These are phyloP conservation scores for Pelvicachromis taeniatus DNA, from an alignment of 2,113 vertebrate genomes.

Conservation along the genomic window DNA sequence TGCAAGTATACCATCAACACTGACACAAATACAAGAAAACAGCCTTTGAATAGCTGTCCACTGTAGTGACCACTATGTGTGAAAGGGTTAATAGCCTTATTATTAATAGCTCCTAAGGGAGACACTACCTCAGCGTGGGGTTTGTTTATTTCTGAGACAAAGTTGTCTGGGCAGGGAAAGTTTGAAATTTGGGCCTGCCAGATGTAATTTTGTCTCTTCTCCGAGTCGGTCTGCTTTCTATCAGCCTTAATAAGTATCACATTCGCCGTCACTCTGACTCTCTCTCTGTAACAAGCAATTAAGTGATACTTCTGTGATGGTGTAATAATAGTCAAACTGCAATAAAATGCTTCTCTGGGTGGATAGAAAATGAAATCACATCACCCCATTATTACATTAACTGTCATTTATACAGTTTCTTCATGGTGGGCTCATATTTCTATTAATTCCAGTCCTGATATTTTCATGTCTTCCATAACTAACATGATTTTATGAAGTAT, in stretches of 20 bases:
- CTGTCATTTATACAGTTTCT: constrained; percentile 16
- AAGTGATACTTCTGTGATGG: constrained; percentile 27
- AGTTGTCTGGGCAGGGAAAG: neutral
- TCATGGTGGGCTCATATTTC: neutral
- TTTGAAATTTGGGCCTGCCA: constrained; percentile 19
- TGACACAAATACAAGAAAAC: too few species aligned
- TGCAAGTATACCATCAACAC: too few species aligned
- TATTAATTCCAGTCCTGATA: neutral
- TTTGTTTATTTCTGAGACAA: constrained; percentile 10
- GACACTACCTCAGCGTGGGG: neutral
- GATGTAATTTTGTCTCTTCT: constrained; percentile 1
- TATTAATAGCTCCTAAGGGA: constrained; percentile 6
- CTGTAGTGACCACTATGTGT: too few species aligned
- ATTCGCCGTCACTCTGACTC: constrained; percentile 5
- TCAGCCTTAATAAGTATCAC: constrained; percentile 30
- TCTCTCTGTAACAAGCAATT: constrained; percentile 29
- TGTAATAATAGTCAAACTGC: constrained; percentile 32
- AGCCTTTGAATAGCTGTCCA: too few species aligned
- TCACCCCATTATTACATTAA: constrained; percentile 25
- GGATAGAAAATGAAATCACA: constrained; percentile 39
- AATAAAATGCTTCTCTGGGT: constrained; percentile 10
- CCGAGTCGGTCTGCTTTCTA: neutral
- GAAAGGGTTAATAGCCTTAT: neutral
- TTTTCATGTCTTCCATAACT: neutral
- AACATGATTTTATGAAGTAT: neutral